Evolutionary conservation across 23 tunicate species (phyloP), one percentile per base, ranked within the genome.

Genomic region (Trididemnum nubilum): DNA sequence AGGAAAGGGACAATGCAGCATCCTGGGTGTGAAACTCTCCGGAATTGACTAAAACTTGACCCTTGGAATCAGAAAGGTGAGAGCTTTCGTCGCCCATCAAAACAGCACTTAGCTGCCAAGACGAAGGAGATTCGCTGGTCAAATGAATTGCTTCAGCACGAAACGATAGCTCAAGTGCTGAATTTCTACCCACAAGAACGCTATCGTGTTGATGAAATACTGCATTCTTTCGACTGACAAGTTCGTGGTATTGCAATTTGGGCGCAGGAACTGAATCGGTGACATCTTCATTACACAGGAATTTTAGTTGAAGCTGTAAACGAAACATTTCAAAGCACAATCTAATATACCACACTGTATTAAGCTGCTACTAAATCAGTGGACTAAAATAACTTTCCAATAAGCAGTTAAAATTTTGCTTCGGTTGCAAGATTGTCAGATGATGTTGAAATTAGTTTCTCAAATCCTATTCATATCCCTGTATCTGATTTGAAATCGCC

Each of bases 61-160:
- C 50, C 21, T 22, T 1, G 49, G 67, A n/a, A 61, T 22, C 29
- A 61, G 5, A n/a, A n/a, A n/a, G n/a, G n/a, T n/a, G n/a, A n/a
- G n/a, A n/a, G 69, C 57, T 63, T n/a, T 69, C 75, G 15, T 32
- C 39, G 15, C 57, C 15, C 18, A 9, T 12, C 57, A 73, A 74
- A 2, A 38, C 32, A 12, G 71, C 71, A 23, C 74, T 82, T 23
- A 87, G 19, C 32, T 87, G 86, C 86, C 92, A 87, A 1, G 76
- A 32, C 22, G 92, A 87, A 1, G 86, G 92, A n/a, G 92, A 85
- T 0, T 82, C 78, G 1, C 27, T 57, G 22, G 85, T 87, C 54
- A 87, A 51, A 23, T 87, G 82, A 19, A 87, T 35, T 4, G 50
- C 77, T n/a, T 61, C 35, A 18, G 23, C 77, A 35, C 25, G 51